Evolutionary conservation across 1,140 invertebrate species (phyloP).

Genomic region (Cydia amplana): DNA sequence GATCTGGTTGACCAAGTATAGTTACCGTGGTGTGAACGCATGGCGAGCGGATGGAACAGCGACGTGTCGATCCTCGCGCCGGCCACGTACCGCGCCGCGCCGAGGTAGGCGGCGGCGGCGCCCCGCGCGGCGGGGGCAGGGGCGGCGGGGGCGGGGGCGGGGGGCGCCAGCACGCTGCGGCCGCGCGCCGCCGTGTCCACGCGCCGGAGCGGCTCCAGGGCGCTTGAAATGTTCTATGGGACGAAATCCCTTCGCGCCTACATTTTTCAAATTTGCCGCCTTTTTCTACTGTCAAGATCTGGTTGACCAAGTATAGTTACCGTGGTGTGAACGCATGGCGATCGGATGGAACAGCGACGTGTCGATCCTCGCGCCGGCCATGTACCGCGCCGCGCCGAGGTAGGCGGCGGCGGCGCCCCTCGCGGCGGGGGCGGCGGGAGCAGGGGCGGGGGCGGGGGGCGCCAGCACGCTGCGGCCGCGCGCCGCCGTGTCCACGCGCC

Average conservation of each 20-base stretch:
- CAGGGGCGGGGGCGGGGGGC: conserved; percentile 13
- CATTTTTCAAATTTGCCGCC: no score
- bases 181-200: background rate
- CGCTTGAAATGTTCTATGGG: no score
- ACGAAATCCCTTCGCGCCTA: no score
- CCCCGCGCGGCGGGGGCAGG: conserved; percentile 33
- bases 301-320: conserved; percentile 42
- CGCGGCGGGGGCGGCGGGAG: conserved; percentile 27
- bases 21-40: conserved; percentile 56
- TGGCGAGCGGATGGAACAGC: conserved; percentile 57
- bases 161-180: conserved; percentile 20
- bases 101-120: conserved; percentile 62
- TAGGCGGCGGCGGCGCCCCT: conserved; percentile 57
- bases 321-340: conserved; percentile 53
- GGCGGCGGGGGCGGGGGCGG: conserved; percentile 26
- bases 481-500: background rate
- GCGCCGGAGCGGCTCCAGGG: no score
- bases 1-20: background rate
- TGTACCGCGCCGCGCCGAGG: conserved; percentile 63
- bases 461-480: conserved; percentile 23
- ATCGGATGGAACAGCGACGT: conserved; percentile 62
- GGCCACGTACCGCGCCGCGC: conserved; percentile 63
- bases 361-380: conserved; percentile 62
- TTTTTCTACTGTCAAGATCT: no score
- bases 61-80: conserved; percentile 63